Evolutionary conservation across 2,113 vertebrate genomes (phyloP).

Genomic region (Phalacrocorax aristotelis): DNA sequence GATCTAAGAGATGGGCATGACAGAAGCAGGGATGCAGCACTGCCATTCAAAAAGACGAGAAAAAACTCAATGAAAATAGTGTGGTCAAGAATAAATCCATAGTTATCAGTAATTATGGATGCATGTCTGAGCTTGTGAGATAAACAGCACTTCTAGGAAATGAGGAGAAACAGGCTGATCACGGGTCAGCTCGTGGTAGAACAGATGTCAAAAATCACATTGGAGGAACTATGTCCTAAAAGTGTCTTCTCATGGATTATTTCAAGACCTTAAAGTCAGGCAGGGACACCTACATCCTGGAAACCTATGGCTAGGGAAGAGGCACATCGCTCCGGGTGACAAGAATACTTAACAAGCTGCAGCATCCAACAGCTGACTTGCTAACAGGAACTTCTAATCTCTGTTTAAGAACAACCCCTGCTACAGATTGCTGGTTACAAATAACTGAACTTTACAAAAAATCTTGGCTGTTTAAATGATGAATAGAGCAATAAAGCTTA

Average conservation of each 20-base stretch:
- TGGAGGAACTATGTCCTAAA: background rate
- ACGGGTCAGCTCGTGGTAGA: background rate
- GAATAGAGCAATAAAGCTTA: constrained; percentile 25
- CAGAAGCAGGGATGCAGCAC: background rate
- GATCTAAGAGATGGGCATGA: background rate
- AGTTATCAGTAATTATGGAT: background rate
- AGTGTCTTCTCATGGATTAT: background rate
- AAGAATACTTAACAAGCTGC: background rate
- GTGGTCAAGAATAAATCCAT: background rate
- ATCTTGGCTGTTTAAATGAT: constrained; percentile 10
- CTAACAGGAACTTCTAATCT: background rate
- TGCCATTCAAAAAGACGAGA: background rate
- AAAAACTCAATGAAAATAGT: accelerated
- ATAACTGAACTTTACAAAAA: background rate
- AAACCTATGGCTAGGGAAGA: background rate
- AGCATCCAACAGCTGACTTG: background rate
- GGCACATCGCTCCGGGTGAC: background rate
- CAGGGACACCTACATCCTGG: background rate
- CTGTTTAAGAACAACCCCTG: background rate
- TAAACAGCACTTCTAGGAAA: background rate
- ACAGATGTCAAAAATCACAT: background rate
- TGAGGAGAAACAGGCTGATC: background rate
- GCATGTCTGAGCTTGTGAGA: background rate
- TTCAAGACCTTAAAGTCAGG: background rate
- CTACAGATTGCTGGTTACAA: background rate